Percentiles rank a stretch among this genome's conserved stretches.
Conservation (phyloP, 2,797 vertebrate genomes). For the Hirundo rustica region DNA sequence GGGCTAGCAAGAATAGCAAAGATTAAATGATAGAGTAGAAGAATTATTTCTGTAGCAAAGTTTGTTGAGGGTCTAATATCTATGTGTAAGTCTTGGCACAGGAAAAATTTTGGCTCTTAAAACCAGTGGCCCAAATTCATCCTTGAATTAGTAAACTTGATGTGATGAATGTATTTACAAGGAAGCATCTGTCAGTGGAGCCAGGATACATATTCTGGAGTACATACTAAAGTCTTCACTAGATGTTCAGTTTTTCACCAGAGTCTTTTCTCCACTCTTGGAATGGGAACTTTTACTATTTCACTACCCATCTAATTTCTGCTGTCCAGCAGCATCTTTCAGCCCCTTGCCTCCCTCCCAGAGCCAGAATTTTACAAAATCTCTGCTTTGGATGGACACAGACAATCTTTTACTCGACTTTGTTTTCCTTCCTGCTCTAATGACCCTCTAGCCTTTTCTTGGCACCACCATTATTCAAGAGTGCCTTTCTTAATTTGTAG, state of each 20-base stretch:
- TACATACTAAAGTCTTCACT: accelerated
- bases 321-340: background rate
- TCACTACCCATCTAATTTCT: background rate
- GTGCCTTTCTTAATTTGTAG: background rate
- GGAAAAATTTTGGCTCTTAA: background rate
- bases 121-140: background rate
- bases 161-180: background rate
- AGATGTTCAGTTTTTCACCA: background rate
- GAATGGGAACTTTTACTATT: background rate
- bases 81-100: background rate
- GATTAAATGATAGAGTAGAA: background rate
- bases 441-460: background rate
- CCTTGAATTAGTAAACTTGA: background rate
- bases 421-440: background rate
- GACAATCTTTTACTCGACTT: background rate
- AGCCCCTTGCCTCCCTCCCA: background rate
- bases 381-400: background rate
- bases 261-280: background rate
- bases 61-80: background rate
- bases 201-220: background rate
- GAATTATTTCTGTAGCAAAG: background rate
- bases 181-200: background rate
- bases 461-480: accelerated
- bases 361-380: background rate
- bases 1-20: background rate